Percentiles rank a stretch among this genome's conserved stretches.
Evolutionary conservation across 1,140 invertebrate species (phyloP).

Genomic region (Panagrolaimus sp.): DNA sequence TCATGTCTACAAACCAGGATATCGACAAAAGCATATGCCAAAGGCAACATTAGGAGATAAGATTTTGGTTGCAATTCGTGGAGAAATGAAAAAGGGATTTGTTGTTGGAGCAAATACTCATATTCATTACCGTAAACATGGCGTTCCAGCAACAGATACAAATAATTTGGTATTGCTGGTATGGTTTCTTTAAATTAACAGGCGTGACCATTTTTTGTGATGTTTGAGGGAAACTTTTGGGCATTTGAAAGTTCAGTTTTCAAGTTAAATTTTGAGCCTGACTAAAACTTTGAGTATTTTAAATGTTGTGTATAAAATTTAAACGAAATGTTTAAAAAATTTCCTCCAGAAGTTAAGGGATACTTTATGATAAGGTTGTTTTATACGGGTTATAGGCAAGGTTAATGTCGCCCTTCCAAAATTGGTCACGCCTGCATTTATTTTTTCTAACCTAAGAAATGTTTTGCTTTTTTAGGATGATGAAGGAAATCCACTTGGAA

Average conservation of each 20-base stretch:
- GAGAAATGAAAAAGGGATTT: conserved; percentile 90
- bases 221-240: conserved; percentile 19
- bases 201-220: conserved; percentile 29
- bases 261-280: background rate
- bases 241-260: background rate
- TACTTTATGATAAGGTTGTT: too few species aligned
- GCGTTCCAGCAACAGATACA: conserved; percentile 85
- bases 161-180: conserved; percentile 89
- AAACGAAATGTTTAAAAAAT: too few species aligned
- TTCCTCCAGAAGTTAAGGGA: too few species aligned
- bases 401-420: background rate
- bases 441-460: too few species aligned
- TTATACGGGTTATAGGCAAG: too few species aligned
- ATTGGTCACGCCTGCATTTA: background rate
- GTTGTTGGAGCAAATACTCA: conserved; percentile 77
- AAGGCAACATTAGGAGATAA: conserved; percentile 84
- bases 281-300: too few species aligned
- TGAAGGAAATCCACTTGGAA: conserved; percentile 83
- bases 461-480: conserved; percentile 70
- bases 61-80: conserved; percentile 83
- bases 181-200: conserved; percentile 4
- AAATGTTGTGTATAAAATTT: too few species aligned
- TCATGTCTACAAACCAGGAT: conserved; percentile 63
- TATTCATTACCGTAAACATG: conserved; percentile 71
- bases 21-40: conserved; percentile 47